A percentile compares a stretch with the other conserved stretches of the same genome.
Evolutionary conservation across 1,140 invertebrate genomes (phyloP).

Genomic region (Thaumatotibia leucotreta): DNA sequence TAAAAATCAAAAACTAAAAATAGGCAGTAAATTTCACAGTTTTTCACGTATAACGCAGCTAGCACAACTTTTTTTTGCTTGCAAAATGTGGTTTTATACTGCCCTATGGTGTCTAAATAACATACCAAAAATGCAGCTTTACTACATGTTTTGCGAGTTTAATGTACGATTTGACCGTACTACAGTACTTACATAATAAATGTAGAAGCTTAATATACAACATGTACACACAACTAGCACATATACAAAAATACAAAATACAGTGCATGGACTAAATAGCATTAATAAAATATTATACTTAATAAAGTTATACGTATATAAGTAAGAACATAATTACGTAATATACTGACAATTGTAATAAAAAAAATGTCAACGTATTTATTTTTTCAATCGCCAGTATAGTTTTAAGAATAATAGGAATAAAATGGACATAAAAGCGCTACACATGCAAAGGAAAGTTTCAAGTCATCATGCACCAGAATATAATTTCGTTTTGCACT

Average conservation of each 20-base stretch:
- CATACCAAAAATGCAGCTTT: too few relatives aligned
- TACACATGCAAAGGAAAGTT: slow-evolving; percentile 6
- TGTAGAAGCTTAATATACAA: too few relatives aligned
- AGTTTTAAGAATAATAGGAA: neutral
- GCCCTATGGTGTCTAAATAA: too few relatives aligned
- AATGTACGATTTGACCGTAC: too few relatives aligned
- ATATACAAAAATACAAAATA: neutral
- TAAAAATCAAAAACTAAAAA: too few relatives aligned
- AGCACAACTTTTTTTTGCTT: too few relatives aligned
- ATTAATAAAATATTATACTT: too few relatives aligned
- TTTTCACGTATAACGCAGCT: too few relatives aligned
- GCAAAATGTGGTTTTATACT: too few relatives aligned
- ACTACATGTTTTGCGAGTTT: too few relatives aligned
- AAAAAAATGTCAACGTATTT: neutral
- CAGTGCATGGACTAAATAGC: neutral
- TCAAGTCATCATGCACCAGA: slow-evolving; percentile 9
- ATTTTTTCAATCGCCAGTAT: neutral
- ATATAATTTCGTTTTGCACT: neutral
- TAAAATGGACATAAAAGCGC: neutral
- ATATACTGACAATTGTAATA: neutral
- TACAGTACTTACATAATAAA: too few relatives aligned
- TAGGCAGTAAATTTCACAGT: too few relatives aligned
- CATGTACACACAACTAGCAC: slow-evolving; percentile 3
- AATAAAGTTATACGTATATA: slow-evolving; percentile 4
- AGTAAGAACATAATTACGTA: neutral